A percentile compares a stretch with the other conserved stretches of the same genome.
Conservation (phyloP, 2,888 invertebrate genomes). For the Steinernema hermaphroditum region DNA sequence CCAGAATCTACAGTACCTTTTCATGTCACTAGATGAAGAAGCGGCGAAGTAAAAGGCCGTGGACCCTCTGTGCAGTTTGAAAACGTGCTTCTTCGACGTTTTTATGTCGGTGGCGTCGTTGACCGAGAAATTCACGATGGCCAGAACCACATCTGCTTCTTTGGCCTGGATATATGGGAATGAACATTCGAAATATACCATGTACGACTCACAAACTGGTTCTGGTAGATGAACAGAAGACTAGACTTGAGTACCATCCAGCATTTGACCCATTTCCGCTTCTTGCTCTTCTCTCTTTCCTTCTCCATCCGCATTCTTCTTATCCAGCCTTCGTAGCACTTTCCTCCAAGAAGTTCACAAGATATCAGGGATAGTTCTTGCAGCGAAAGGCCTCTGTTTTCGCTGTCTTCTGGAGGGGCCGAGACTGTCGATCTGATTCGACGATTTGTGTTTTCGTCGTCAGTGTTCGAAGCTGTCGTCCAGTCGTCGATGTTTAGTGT, state of each 20-base stretch:
- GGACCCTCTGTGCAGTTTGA: constrained; percentile 12
- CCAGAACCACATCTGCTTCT: neutral
- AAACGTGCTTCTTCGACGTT: constrained; percentile 6
- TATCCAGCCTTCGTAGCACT: constrained; percentile 10
- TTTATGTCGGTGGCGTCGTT: constrained; percentile 10
- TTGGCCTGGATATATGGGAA: neutral
- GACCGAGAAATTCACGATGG: constrained; percentile 1
- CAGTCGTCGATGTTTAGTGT: constrained; percentile 7
- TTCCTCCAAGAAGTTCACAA: neutral
- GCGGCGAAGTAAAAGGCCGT: neutral
- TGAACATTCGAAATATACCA: neutral
- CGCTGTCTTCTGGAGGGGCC: constrained; percentile 11
- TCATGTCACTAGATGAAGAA: neutral
- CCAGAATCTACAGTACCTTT: neutral
- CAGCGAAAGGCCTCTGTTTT: neutral
- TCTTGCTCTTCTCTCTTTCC: constrained; percentile 11
- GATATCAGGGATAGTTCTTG: constrained; percentile 2
- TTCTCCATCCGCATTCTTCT: neutral
- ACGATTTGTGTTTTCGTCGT: constrained; percentile 19
- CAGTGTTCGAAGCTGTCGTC: neutral
- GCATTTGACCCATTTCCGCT: constrained; percentile 57
- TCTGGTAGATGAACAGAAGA: constrained; percentile 50
- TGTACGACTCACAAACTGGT: constrained; percentile 50
- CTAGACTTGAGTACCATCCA: constrained; percentile 57
- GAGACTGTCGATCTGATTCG: neutral